A percentile compares a stretch with the other conserved stretches of the same genome.
phyloP scores from a whole-genome alignment of 2,113 vertebrate genomes.

The Nematolebias whitei region DNA sequence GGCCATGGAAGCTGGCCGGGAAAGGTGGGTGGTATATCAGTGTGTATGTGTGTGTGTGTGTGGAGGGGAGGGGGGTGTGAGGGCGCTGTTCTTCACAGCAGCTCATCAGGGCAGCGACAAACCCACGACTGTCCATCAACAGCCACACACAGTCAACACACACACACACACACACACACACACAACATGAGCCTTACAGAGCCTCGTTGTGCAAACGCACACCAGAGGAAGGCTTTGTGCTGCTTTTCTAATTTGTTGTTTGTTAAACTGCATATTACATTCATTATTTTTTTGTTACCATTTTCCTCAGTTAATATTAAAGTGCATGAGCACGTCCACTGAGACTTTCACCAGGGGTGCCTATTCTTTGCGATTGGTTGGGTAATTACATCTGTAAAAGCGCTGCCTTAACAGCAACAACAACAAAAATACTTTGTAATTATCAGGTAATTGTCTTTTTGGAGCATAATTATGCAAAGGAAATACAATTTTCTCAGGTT shows the following conservation, averaged over 20 bases:
- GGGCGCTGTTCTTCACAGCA: conserved; percentile 71
- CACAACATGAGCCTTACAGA: conserved; percentile 19
- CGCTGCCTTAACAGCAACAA: conserved; percentile 43
- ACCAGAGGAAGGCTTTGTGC: conserved; percentile 51
- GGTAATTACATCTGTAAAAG: conserved; percentile 67
- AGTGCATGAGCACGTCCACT: conserved; percentile 39
- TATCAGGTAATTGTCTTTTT: conserved; percentile 64
- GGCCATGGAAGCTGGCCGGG: conserved; percentile 67
- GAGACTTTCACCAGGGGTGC: conserved; percentile 43
- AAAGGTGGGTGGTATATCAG: conserved; percentile 64
- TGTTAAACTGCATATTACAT: conserved; percentile 51
- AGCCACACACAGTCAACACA: conserved; percentile 29
- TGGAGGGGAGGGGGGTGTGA: conserved; percentile 40
- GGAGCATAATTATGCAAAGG: conserved; percentile 60
- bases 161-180: conserved; percentile 23
- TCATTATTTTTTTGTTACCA: conserved; percentile 62
- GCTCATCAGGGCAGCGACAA: conserved; percentile 79
- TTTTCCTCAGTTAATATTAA: conserved; percentile 36
- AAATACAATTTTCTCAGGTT: conserved; percentile 31
- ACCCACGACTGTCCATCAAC: conserved; percentile 75
- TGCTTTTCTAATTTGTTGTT: conserved; percentile 52
- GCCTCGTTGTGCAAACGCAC: conserved; percentile 35
- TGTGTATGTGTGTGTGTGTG: conserved; percentile 33
- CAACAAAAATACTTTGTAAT: conserved; percentile 66
- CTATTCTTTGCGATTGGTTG: conserved; percentile 38